Evolutionary conservation across 2,888 invertebrate species (phyloP).

Genomic region (Gandaritis pyraliata): DNA sequence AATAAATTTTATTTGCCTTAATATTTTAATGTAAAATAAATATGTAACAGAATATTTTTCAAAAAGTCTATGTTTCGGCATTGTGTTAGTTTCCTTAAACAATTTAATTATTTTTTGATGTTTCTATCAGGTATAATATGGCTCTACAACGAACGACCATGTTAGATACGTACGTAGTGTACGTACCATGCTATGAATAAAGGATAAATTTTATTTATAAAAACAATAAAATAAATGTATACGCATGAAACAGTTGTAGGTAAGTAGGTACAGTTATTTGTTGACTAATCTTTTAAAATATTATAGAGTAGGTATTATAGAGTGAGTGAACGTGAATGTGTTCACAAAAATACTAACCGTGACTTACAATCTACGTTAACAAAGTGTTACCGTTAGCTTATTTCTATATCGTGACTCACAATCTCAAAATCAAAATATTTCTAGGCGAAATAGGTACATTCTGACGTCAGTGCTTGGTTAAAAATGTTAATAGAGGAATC

Average conservation of each 20-base stretch:
- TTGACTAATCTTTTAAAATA: constrained; percentile 33
- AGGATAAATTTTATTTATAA: no score
- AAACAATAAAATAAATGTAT: no score
- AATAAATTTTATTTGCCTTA: background rate
- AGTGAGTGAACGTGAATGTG: constrained; percentile 13
- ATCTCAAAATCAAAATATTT: constrained; percentile 33
- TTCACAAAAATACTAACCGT: constrained; percentile 33
- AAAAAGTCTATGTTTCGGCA: no score
- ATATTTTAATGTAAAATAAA: background rate
- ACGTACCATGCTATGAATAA: no score
- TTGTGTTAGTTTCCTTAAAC: no score
- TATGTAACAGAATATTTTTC: no score
- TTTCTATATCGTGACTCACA: constrained; percentile 38
- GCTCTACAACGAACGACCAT: no score
- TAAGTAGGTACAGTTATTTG: no score
- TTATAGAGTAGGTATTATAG: constrained; percentile 31
- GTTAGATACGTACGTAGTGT: no score
- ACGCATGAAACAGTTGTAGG: background rate
- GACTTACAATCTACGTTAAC: constrained; percentile 27
- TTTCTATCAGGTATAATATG: no score
- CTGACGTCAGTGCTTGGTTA: constrained; percentile 28
- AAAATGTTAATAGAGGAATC: constrained; percentile 42
- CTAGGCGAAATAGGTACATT: constrained; percentile 36
- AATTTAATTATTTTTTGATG: no score
- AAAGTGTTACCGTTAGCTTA: constrained; percentile 36